Percentiles rank a stretch among this genome's conserved stretches.
Evolutionary conservation across 2,113 vertebrate genomes (phyloP).

Genomic region (Nothocercus julius): DNA sequence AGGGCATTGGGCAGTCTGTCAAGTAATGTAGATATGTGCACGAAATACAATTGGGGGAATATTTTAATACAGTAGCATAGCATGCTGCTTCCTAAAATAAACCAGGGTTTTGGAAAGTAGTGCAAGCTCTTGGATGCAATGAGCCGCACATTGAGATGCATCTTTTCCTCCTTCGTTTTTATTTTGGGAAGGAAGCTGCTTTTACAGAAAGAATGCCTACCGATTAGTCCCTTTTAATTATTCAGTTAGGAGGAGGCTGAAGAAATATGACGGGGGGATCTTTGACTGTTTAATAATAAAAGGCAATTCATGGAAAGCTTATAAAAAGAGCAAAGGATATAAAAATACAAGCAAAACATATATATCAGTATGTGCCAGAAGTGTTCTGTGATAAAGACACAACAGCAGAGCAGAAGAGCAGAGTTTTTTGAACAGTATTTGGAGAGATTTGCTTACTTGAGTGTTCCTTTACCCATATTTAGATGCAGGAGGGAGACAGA

Average conservation of each 20-base stretch:
- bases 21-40: neutral
- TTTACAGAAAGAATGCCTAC: neutral
- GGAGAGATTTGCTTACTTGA: neutral
- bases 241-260: slow-evolving; percentile 17
- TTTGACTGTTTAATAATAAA: slow-evolving; percentile 44
- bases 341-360: slow-evolving; percentile 15
- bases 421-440: neutral
- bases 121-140: neutral
- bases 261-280: slow-evolving; percentile 25
- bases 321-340: neutral
- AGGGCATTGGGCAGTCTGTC: neutral
- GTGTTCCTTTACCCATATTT: neutral
- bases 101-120: neutral
- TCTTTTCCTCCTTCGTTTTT: neutral
- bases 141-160: neutral
- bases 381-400: neutral
- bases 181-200: neutral
- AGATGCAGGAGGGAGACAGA: neutral
- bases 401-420: neutral
- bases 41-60: neutral
- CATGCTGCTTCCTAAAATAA: neutral
- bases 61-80: neutral
- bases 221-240: slow-evolving; percentile 15
- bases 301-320: neutral
- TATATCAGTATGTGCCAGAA: neutral